Base-by-base conservation (phyloP, 2,113 vertebrate species). In the Phrynosoma platyrhinos region DNA sequence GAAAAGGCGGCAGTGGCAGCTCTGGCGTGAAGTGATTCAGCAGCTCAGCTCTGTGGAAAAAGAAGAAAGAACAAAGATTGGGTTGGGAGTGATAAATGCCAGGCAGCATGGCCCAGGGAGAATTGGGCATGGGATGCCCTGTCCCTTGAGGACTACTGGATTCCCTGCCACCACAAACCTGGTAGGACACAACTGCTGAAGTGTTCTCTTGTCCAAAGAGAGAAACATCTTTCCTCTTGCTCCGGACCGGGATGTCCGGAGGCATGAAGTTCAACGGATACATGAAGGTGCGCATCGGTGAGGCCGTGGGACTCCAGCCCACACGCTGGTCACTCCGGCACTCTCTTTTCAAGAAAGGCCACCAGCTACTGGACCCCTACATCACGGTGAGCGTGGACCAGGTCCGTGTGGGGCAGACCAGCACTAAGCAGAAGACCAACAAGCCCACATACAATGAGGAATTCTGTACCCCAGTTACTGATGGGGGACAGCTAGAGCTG, bases 371-470 rank as follows among this genome's bases (percentile, higher is more conserved):
- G 96, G 98, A 99, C 92, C 99, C 99, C 3, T 99, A 99, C 95
- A 97, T 99, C 66, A 97, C 99, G 13, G 95, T 99, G 90, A 99
- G 98, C 91, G 98, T 99, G 96, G 99, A 99, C 95, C 98, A 99
- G 92, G 95, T 93, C 87, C 98, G 98, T 18, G 96, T 99, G 2
- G 99, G 99, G 74, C 98, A 99, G 91, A 99, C 99, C 13, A 98
- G 97, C 95, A 97, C 98, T 92, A 99, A 99, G 90, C 99, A 98
- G 96, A 98, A 98, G 93, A 99, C 98, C 93, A 99, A 98, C 97
- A 97, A 94, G 62, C 99, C 99, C 85, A 99, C 98, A 0, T 99
- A 98, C 96, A 99, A 99, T 83, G 99, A 99, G 96, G 99, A 99
- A 93, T 99, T 99, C 96, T 97, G 96, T 40, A 95, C 98, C 58